Percentiles rank a stretch among this genome's conserved stretches.
phyloP scores from a whole-genome alignment of 2,113 vertebrate genomes.

The Pseudorhombus dupliciocellatus region DNA sequence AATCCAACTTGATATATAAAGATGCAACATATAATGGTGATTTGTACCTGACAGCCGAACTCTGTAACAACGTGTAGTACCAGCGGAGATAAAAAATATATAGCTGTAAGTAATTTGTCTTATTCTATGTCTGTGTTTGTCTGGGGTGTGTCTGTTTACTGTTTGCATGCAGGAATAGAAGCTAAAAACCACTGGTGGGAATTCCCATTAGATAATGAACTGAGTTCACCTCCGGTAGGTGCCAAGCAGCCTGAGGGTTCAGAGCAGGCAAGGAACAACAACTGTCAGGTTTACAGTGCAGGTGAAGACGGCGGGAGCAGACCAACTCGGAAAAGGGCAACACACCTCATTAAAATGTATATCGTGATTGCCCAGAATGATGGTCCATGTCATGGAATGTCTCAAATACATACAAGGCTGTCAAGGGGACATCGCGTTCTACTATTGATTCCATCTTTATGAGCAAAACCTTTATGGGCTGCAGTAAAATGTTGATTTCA shows the following conservation, averaged over 20 bases:
- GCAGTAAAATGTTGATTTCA: constrained; percentile 70
- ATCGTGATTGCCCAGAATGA: constrained; percentile 35
- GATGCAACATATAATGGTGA: background rate
- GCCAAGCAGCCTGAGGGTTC: constrained; percentile 72
- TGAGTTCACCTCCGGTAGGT: constrained; percentile 63
- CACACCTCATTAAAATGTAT: constrained; percentile 64
- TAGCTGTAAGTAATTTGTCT: constrained; percentile 32
- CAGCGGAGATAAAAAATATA: constrained; percentile 20
- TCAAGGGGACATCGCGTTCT: constrained; percentile 48
- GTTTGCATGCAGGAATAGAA: constrained; percentile 55
- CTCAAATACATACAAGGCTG: constrained; percentile 44
- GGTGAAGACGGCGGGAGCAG: constrained; percentile 57
- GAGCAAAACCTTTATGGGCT: constrained; percentile 63
- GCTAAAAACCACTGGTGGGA: constrained; percentile 56
- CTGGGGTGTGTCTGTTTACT: constrained; percentile 45
- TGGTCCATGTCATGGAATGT: constrained; percentile 44
- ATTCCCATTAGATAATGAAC: constrained; percentile 76
- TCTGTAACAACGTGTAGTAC: constrained; percentile 1
- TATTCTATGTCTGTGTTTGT: constrained; percentile 25
- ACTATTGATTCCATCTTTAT: constrained; percentile 64
- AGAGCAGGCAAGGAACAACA: constrained; percentile 73
- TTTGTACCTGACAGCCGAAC: constrained; percentile 3
- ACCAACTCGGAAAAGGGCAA: constrained; percentile 58
- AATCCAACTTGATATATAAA: background rate
- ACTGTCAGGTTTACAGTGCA: constrained; percentile 65